phyloP scores from a whole-genome alignment of 2,113 vertebrate species.

The Coreoperca whiteheadi region DNA sequence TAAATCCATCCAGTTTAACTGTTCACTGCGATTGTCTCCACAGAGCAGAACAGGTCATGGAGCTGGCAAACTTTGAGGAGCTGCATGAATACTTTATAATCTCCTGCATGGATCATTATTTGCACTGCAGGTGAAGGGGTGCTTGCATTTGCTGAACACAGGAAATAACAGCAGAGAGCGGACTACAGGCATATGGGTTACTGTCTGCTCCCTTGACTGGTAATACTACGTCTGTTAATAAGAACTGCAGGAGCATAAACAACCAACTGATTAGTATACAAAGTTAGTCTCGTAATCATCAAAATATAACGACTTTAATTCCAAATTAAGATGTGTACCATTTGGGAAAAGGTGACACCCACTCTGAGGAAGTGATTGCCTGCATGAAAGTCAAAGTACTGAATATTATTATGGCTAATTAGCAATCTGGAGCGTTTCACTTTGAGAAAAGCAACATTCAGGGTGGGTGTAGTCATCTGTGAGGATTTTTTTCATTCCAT shows the following conservation, averaged over 20 bases:
- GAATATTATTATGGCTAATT: conserved; percentile 29
- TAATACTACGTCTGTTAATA: neutral
- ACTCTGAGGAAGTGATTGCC: conserved; percentile 21
- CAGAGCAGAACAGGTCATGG: conserved; percentile 32
- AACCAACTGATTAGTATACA: conserved; percentile 1
- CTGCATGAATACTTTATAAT: conserved; percentile 53
- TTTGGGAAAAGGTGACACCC: conserved; percentile 15
- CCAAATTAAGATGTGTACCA: conserved; percentile 4
- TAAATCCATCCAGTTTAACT: conserved; percentile 23
- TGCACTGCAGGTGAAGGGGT: neutral
- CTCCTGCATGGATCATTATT: conserved; percentile 41
- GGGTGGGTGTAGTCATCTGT: conserved; percentile 13
- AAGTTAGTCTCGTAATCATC: neutral
- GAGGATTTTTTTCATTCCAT: neutral
- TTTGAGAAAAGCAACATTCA: conserved; percentile 11
- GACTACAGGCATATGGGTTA: neutral
- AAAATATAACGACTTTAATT: conserved; percentile 8
- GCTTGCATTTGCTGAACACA: conserved; percentile 16
- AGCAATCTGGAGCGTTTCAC: conserved; percentile 20
- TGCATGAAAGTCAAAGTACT: conserved; percentile 29
- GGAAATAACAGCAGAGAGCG: neutral
- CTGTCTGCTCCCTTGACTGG: neutral
- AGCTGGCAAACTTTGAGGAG: conserved; percentile 16
- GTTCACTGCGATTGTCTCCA: conserved; percentile 1
- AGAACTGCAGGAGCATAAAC: neutral